Percentiles rank a stretch among this genome's conserved stretches.
Evolutionary conservation across 2,888 invertebrate species (phyloP).

Genomic region (Dynastes grantii): DNA sequence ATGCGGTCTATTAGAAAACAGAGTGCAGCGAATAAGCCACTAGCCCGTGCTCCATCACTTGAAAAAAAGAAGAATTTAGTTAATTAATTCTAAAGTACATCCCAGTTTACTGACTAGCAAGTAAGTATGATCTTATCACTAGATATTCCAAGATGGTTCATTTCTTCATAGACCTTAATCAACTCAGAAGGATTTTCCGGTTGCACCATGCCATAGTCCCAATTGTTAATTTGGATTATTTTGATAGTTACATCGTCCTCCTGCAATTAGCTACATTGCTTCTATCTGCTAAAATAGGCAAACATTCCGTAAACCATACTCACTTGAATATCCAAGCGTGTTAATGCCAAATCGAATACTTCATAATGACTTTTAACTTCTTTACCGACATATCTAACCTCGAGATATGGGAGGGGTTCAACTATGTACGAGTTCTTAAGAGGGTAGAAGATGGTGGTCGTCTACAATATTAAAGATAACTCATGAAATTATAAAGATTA

Average conservation of each 20-base stretch:
- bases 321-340: neutral
- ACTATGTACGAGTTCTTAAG: neutral
- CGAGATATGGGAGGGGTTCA: constrained; percentile 18
- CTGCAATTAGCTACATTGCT: neutral
- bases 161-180: constrained; percentile 65
- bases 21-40: constrained; percentile 70
- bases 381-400: constrained; percentile 6
- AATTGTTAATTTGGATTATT: constrained; percentile 60
- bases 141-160: constrained; percentile 63
- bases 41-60: constrained; percentile 71
- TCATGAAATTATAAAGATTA: neutral
- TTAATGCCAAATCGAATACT: neutral
- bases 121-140: constrained; percentile 65
- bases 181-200: constrained; percentile 62
- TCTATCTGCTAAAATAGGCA: neutral
- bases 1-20: constrained; percentile 71
- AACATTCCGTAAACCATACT: neutral
- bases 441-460: neutral
- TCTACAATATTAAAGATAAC: neutral
- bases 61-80: constrained; percentile 51
- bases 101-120: constrained; percentile 66
- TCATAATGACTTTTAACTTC: neutral
- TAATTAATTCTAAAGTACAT: neutral
- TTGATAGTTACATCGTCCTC: neutral
- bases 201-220: constrained; percentile 60